phyloP scores from a whole-genome alignment of 2,113 vertebrate species.

The Bos indicus region DNA sequence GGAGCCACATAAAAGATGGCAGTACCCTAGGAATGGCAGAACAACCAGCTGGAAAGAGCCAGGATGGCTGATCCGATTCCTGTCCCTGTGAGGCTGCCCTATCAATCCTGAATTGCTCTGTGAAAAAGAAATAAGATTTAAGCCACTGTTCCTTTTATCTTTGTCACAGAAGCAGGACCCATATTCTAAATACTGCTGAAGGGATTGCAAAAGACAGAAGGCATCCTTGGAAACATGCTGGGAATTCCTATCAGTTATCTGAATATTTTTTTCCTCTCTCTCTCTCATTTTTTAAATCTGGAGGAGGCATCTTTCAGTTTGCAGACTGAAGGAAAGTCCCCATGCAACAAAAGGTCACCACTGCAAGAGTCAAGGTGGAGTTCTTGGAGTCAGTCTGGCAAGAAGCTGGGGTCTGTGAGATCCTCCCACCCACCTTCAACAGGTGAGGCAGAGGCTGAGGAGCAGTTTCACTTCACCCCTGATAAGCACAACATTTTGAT shows the following conservation, averaged over 20 bases:
- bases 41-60: background rate
- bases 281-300: background rate
- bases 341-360: background rate
- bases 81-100: background rate
- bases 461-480: background rate
- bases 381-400: background rate
- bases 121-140: background rate
- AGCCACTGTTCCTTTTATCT: background rate
- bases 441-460: background rate
- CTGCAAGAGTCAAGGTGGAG: background rate
- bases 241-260: background rate
- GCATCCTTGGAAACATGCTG: background rate
- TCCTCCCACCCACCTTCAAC: background rate
- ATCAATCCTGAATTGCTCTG: background rate
- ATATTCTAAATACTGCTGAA: background rate
- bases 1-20: background rate
- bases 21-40: background rate
- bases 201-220: background rate
- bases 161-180: background rate
- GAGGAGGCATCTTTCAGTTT: background rate
- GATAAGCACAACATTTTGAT: conserved; percentile 41
- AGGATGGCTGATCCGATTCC: background rate
- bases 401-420: background rate
- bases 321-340: background rate
- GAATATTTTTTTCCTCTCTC: background rate